Evolutionary conservation across 2,888 invertebrate genomes (phyloP), one percentile per base, ranked within the genome.

Genomic region (Sesia apiformis): DNA sequence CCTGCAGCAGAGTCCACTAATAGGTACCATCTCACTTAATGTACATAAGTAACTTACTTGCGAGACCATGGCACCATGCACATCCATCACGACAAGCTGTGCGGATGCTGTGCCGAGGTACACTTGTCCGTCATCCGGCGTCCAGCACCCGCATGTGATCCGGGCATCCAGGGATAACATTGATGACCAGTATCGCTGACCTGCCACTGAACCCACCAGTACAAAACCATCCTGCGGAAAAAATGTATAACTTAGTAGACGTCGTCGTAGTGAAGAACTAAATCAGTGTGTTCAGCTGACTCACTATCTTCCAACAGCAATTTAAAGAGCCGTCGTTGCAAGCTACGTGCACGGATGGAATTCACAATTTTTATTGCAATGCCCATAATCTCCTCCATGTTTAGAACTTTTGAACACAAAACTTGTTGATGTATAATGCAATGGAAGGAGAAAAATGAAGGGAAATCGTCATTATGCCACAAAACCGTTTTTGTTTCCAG

Each of bases 131-230:
- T 98, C 98, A 74, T 98, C 98, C 0, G 98, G 98, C 6, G 98
- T 97, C 98, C 99, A 99, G 72, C 97, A 96, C 49, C 98, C 99
- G 78, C 98, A 98, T 0, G 97, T 97, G 69, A 99, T 98, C 55
- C 95, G 94, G 23, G 97, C 95, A 76, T 98, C 97, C 63, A 98
- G 91, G 69, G 98, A 97, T 60, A 98, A 87, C 97, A 98, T 97
- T 52, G 97, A 97, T 0, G 98, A 98, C 99, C 99, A 99, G 84
- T 98, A 98, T 5, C 99, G 92, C 81, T 98, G 98, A 0, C 98
- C 98, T 1, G 97, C 97, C 59, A 98, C 98, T 1, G 98, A 98
- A 0, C 98, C 99, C 49, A 99, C 99, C 65, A 99, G 87, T 5
- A 99, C 98, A 84, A 99, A 99, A 8, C 98, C 98, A 88, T 99